Conservation (phyloP, 2,797 vertebrate species). For the Macropodus opercularis region DNA sequence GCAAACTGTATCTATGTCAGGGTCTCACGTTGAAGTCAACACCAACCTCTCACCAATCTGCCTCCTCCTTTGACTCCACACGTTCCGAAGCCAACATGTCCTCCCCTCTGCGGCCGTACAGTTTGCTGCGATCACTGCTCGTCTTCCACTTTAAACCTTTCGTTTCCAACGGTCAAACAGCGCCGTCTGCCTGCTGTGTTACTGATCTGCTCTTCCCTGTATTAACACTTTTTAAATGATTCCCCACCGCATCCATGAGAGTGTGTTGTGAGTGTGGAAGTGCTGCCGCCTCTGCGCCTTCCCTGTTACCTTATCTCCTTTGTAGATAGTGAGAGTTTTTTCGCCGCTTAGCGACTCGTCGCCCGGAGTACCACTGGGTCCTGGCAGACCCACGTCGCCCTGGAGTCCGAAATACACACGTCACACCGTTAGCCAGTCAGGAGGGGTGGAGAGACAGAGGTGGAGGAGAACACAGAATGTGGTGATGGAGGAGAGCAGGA, state of each 20-base stretch:
- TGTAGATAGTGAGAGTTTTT: conserved; percentile 82
- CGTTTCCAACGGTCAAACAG: conserved; percentile 40
- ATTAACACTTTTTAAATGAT: background rate
- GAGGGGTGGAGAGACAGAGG: background rate
- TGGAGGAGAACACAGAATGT: conserved; percentile 6
- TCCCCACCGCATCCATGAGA: conserved; percentile 33
- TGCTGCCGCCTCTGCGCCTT: conserved; percentile 19
- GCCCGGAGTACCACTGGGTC: conserved; percentile 78
- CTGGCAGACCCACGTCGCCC: conserved; percentile 83
- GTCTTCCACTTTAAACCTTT: conserved; percentile 57
- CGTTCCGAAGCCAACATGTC: background rate
- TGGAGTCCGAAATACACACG: conserved; percentile 78
- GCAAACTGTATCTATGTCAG: too few species aligned
- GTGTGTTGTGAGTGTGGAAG: conserved; percentile 36
- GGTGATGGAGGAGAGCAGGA: background rate
- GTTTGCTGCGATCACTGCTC: conserved; percentile 68
- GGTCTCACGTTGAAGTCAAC: background rate
- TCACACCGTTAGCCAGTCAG: conserved; percentile 70
- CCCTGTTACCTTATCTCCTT: conserved; percentile 85
- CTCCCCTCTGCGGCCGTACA: conserved; percentile 1
- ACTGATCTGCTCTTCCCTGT: background rate
- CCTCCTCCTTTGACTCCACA: conserved; percentile 19
- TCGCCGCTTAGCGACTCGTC: conserved; percentile 67
- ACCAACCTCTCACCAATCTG: conserved; percentile 17
- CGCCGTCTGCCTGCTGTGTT: background rate